A percentile compares a stretch with the other conserved stretches of the same genome.
phyloP scores from a whole-genome alignment of 30 jellyfish, hydroid and myxozoan genomes.

The Turritopsis rubra region DNA sequence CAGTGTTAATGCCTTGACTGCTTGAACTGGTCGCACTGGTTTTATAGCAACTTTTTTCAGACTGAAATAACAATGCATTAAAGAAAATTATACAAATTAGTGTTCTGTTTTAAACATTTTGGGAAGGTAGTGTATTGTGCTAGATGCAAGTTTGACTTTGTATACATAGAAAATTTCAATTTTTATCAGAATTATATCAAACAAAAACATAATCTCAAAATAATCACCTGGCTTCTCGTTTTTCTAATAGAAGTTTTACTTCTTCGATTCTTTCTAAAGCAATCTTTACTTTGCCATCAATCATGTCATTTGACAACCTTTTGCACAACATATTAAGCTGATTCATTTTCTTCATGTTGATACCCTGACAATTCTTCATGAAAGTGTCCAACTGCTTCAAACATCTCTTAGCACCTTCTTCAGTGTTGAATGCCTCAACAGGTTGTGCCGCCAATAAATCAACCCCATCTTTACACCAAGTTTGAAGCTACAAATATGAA shows the following conservation, averaged over 20 bases:
- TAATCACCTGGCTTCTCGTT: conserved; percentile 62
- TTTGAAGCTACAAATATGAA: too few relatives aligned
- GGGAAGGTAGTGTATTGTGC: too few relatives aligned
- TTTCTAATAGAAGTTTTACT: conserved; percentile 45
- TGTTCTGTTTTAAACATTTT: too few relatives aligned
- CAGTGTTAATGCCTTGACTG: conserved; percentile 58
- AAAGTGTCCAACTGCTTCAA: conserved; percentile 52
- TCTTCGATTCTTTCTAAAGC: conserved; percentile 60
- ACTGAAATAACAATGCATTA: conserved; percentile 42
- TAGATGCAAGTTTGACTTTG: too few relatives aligned
- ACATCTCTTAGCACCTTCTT: conserved; percentile 52
- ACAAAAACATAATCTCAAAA: background rate
- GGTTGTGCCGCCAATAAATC: conserved; percentile 81
- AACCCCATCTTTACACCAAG: conserved; percentile 65
- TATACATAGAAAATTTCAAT: too few relatives aligned
- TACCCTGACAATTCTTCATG: conserved; percentile 56
- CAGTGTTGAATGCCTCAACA: conserved; percentile 36
- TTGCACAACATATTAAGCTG: conserved; percentile 38
- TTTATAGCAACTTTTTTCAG: conserved; percentile 55
- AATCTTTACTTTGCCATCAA: conserved; percentile 43
- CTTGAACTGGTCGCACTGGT: conserved; percentile 85
- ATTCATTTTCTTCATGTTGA: conserved; percentile 58
- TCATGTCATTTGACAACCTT: conserved; percentile 30
- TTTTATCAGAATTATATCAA: too few relatives aligned
- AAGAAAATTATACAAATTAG: too few relatives aligned